These are phyloP conservation scores for Sycophila sp. DNA, from an alignment of 1,140 invertebrate genomes.

Conservation along the genomic window DNA sequence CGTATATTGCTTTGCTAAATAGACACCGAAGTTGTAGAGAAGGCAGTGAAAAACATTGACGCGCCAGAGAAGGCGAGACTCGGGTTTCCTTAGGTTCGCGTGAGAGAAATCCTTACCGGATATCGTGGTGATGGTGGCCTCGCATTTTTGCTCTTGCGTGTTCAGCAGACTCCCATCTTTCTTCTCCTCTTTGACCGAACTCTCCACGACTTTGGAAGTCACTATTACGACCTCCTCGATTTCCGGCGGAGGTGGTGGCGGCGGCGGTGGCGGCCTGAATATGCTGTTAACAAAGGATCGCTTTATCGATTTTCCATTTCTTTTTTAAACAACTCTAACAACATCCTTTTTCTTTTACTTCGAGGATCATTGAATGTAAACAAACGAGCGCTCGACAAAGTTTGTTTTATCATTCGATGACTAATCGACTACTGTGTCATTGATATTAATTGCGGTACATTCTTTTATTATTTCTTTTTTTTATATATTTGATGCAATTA, in stretches of 20 bases:
- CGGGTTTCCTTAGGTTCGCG: not conserved
- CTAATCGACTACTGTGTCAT: too few relatives aligned
- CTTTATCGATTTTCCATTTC: not conserved
- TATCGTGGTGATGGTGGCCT: slow-evolving; percentile 32
- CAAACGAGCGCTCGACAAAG: too few relatives aligned
- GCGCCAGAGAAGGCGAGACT: too few relatives aligned
- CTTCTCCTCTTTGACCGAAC: slow-evolving; percentile 45
- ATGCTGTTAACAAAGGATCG: slow-evolving; percentile 12
- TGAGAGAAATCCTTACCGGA: slow-evolving; percentile 27
- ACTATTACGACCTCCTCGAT: slow-evolving; percentile 54
- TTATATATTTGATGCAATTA: slow-evolving; percentile 6
- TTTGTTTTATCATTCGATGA: too few relatives aligned
- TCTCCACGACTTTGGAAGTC: slow-evolving; percentile 49
- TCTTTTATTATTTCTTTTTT: slow-evolving; percentile 20
- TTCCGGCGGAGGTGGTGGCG: slow-evolving; percentile 63
- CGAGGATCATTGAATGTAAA: too few relatives aligned
- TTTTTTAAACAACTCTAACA: too few relatives aligned
- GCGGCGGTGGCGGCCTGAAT: slow-evolving; percentile 59
- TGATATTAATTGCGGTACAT: too few relatives aligned
- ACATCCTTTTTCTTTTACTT: too few relatives aligned
- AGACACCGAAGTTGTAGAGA: too few relatives aligned
- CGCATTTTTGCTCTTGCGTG: slow-evolving; percentile 51
- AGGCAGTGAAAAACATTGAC: too few relatives aligned
- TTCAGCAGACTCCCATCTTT: slow-evolving; percentile 37
- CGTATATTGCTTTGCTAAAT: too few relatives aligned